Evolutionary conservation across 2,113 vertebrate genomes (phyloP), one percentile per base, ranked within the genome.

Genomic region (Oryzias celebensis): DNA sequence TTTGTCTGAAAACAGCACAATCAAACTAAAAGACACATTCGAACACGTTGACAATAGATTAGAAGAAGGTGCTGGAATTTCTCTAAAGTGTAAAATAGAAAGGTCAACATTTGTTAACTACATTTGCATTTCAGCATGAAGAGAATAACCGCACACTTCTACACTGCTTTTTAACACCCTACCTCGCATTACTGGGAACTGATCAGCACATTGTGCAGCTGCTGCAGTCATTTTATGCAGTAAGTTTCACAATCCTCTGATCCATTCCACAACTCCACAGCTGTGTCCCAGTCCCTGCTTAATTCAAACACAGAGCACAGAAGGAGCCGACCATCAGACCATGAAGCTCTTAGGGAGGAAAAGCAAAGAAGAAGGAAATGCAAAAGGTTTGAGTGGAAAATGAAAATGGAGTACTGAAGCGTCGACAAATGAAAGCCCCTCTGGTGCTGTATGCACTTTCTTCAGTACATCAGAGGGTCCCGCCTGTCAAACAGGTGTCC

Each of bases 331-430:
- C 52, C 43, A 70, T 62, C 44, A 2, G 62, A 61, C 51, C 64
- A 22, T 65, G 28, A 73, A 77, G 65, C 75, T 75, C 58, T 66
- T 31, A 64, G 61, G 77, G 54, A 72, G 52, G 36, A 18, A 68
- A 77, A 68, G 63, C 65, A 71, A 71, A 44, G 62, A 64, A 70
- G 48, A 71, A 65, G 53, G 73, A 67, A 74, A 67, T 75, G 53
- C 47, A 65, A 75, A 75, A 60, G 22, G 42, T 56, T 51, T 4
- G 43, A 61, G 31, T 7, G 14, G 46, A 52, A 73, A 75, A 62
- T 68, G 44, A 73, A 80, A 71, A 71, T 52, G 45, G 56, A 67
- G 49, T 7, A 48, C 24, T 23, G 54, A 65, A 65, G 63, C 41
- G 6, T 31, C 1, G 1, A 26, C 59, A 78, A 74, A 78, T 73